Conservation (phyloP, 2,888 invertebrate species). For the Gymnoscelis rufifasciata region DNA sequence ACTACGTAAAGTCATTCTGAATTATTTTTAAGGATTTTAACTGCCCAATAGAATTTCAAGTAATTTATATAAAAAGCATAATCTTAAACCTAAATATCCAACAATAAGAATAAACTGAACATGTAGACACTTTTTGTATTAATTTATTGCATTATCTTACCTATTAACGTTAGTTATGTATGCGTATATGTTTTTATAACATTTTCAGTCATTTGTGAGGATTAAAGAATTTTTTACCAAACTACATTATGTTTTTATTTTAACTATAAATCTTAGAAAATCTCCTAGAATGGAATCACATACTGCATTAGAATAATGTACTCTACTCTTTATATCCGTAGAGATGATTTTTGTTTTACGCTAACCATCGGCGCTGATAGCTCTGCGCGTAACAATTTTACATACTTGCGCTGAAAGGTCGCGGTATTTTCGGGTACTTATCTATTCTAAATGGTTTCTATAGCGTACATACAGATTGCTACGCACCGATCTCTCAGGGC, state of each 20-base stretch:
- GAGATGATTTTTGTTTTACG: too few relatives aligned
- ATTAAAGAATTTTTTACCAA: conserved; percentile 76
- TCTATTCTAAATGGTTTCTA: too few relatives aligned
- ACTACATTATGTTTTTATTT: conserved; percentile 32
- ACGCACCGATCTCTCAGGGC: too few relatives aligned
- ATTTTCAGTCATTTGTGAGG: conserved; percentile 76
- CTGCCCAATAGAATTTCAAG: neutral
- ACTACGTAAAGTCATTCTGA: conserved; percentile 27
- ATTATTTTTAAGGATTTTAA: neutral
- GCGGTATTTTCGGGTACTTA: too few relatives aligned
- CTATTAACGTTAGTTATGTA: conserved; percentile 68
- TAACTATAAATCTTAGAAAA: neutral
- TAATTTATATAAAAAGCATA: neutral
- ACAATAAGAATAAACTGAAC: conserved; percentile 32
- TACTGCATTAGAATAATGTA: too few relatives aligned
- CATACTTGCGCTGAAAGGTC: too few relatives aligned
- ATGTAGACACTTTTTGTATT: conserved; percentile 41
- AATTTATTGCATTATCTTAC: conserved; percentile 63
- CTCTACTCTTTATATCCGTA: too few relatives aligned
- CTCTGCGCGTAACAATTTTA: too few relatives aligned
- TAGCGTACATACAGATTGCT: too few relatives aligned
- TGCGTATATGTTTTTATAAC: conserved; percentile 76
- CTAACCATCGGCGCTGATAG: too few relatives aligned
- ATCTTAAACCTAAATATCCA: neutral
- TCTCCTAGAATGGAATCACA: too few relatives aligned